These are phyloP conservation scores for Gallinago jamesoni DNA, from an alignment of 2,113 vertebrate species.

Conservation along the genomic window DNA sequence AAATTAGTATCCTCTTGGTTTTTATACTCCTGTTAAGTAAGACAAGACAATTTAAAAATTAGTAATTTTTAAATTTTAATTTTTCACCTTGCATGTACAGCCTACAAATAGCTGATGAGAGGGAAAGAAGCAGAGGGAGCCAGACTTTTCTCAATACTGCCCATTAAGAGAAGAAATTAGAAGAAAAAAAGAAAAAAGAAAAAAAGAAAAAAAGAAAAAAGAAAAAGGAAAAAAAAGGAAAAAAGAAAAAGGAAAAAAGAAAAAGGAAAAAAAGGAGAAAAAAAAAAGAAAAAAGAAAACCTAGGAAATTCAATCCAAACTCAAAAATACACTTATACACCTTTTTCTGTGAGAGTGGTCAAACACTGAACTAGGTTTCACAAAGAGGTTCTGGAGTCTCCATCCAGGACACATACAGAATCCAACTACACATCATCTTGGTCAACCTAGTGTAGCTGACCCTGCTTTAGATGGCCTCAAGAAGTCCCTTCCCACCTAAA, in stretches of 20 bases:
- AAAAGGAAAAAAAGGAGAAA: too few species aligned
- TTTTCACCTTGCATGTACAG: neutral
- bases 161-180: neutral
- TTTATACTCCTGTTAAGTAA: neutral
- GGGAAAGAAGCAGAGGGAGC: neutral
- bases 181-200: neutral
- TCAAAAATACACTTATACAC: too few species aligned
- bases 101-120: neutral
- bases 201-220: too few species aligned
- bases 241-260: too few species aligned
- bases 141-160: neutral
- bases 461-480: neutral
- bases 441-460: neutral
- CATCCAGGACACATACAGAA: neutral
- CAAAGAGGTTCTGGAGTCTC: neutral
- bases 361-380: neutral
- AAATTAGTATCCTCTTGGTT: neutral
- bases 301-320: too few species aligned
- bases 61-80: neutral
- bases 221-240: too few species aligned
- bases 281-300: too few species aligned
- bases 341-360: neutral
- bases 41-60: neutral
- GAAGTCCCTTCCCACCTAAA: neutral
- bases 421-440: neutral